Base-by-base conservation (phyloP, 2,888 invertebrate genomes). In the Perizoma affinitatum region DNA sequence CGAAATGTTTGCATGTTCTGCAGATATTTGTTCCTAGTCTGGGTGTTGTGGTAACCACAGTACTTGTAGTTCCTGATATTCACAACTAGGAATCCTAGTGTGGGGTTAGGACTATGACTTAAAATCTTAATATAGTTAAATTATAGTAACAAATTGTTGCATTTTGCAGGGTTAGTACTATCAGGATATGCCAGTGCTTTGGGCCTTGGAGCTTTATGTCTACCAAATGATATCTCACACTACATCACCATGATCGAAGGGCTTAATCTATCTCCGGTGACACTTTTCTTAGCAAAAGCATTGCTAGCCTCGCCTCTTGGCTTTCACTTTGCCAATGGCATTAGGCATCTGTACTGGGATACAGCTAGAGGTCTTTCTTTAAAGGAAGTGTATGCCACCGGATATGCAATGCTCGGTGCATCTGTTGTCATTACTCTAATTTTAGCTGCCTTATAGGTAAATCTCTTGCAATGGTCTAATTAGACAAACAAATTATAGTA, bases 301-400 rank as follows among this genome's bases (percentile, higher is more conserved):
- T 66, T 95, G 7, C 78, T 98, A 35, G 96, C 97, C 4, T 95
- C 96, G 74, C 98, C 98, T 0, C 92, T 96, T 6, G 94, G 95
- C 5, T 99, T 95, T 81, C 98, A 99, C 80, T 94, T 95, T 58
- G 94, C 94, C 65, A 98, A 98, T 83, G 98, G 98, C 65, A 92
- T 98, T 58, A 94, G 99, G 64, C 98, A 98, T 93, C 93, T 99
- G 87, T 94, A 96, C 53, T 97, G 97, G 97, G 97, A 97, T 74
- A 92, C 95, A 1, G 96, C 96, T 33, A 94, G 94, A 76, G 95
- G 95, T 67, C 90, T 97, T 50, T 93, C 95, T 6, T 94, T 97
- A 58, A 95, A 95, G 77, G 95, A 96, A 82, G 96, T 97, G 4
- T 96, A 96, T 73, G 81, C 92, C 8, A 96, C 96, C 0, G 92